phyloP scores from a whole-genome alignment of 35 echinoderm and acorn worm genomes.

The Amphiura filiformis region DNA sequence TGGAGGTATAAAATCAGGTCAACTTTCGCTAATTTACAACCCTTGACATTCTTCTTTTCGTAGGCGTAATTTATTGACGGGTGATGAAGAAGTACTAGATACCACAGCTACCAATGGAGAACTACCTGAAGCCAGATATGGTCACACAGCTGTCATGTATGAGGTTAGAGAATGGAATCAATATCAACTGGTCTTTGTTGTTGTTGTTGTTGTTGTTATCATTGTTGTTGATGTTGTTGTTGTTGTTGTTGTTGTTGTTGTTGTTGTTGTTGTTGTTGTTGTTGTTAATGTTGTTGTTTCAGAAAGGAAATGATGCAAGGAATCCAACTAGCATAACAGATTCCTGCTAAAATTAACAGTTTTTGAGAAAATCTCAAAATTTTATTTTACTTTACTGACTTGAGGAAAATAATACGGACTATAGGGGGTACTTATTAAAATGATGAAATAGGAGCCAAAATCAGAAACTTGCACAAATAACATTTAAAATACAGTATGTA shows the following conservation, averaged over 20 bases:
- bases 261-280: not conserved
- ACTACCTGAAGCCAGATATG: conserved; percentile 63
- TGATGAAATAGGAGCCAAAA: too few relatives aligned
- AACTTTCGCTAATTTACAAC: not conserved
- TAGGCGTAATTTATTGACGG: conserved; percentile 60
- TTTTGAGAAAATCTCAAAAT: too few relatives aligned
- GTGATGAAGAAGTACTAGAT: conserved; percentile 14
- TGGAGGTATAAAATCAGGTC: not conserved
- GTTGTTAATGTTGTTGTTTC: not conserved
- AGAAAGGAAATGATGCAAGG: too few relatives aligned
- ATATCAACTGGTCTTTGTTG: not conserved
- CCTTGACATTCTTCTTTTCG: not conserved
- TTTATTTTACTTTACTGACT: too few relatives aligned
- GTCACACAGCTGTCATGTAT: conserved; percentile 82
- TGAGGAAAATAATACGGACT: not conserved
- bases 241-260: not conserved
- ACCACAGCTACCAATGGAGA: conserved; percentile 8
- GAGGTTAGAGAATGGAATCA: too few relatives aligned
- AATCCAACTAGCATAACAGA: too few relatives aligned
- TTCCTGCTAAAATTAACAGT: too few relatives aligned
- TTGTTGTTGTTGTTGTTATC: not conserved
- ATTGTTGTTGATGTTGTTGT: not conserved
- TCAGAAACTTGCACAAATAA: too few relatives aligned
- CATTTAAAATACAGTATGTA: too few relatives aligned
- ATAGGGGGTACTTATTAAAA: too few relatives aligned